Evolutionary conservation across 2,113 vertebrate genomes (phyloP).

Genomic region (Pelecanus crispus): DNA sequence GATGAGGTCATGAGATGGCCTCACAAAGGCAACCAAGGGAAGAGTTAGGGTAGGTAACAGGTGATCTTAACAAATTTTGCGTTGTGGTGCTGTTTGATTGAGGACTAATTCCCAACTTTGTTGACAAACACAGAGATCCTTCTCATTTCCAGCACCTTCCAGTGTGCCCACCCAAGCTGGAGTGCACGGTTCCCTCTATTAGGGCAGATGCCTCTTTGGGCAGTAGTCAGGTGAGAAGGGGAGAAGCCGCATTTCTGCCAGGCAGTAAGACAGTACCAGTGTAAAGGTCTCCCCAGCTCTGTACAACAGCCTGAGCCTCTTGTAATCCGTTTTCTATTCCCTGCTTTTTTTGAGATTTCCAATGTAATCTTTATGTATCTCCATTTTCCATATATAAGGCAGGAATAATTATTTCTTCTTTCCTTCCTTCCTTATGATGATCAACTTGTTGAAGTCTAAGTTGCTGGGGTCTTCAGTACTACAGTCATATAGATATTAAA

Average conservation of each 20-base stretch:
- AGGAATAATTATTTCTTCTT: neutral
- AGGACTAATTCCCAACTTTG: neutral
- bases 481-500: neutral
- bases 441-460: neutral
- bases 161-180: neutral
- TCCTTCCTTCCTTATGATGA: neutral
- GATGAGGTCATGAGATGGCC: neutral
- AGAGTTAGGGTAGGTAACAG: neutral
- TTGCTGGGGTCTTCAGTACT: neutral
- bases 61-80: neutral
- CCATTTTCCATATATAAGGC: neutral
- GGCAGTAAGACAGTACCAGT: neutral
- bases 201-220: neutral
- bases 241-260: neutral
- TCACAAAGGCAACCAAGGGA: neutral
- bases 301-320: neutral
- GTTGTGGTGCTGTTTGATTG: neutral
- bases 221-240: neutral
- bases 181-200: accelerated
- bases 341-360: neutral
- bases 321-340: neutral
- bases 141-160: neutral
- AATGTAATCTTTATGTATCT: neutral
- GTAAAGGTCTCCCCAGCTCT: neutral
- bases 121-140: neutral